Evolutionary conservation across 2,113 vertebrate species (phyloP).

Genomic region (Sclerurus mexicanus): DNA sequence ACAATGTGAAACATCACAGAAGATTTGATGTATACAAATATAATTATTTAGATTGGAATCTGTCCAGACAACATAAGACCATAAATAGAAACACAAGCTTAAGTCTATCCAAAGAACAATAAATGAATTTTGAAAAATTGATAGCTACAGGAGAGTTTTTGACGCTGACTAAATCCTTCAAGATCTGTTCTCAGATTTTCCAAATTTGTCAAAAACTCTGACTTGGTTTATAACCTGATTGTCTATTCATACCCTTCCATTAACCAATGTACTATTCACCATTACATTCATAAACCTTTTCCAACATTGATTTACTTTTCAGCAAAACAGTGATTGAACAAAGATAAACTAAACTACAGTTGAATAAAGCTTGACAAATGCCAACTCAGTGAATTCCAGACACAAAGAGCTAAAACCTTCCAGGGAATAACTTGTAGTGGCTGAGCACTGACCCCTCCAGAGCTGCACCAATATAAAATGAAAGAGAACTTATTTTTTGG

Average conservation of each 20-base stretch:
- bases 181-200: not conserved
- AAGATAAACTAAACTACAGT: not conserved
- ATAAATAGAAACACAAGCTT: not conserved
- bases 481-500: not conserved
- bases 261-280: not conserved
- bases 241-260: not conserved
- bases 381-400: not conserved
- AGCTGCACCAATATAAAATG: not conserved
- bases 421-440: not conserved
- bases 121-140: not conserved
- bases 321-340: not conserved
- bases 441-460: not conserved
- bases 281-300: not conserved
- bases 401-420: not conserved
- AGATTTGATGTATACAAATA: constrained; percentile 1
- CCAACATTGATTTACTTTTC: not conserved
- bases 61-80: not conserved
- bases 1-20: not conserved
- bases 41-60: not conserved
- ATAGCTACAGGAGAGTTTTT: not conserved
- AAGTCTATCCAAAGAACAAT: not conserved
- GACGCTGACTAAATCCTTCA: not conserved
- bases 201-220: not conserved
- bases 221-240: constrained; percentile 29
- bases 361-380: not conserved